phyloP scores from a whole-genome alignment of 2,113 vertebrate genomes.

The Hemiprocne comata region DNA sequence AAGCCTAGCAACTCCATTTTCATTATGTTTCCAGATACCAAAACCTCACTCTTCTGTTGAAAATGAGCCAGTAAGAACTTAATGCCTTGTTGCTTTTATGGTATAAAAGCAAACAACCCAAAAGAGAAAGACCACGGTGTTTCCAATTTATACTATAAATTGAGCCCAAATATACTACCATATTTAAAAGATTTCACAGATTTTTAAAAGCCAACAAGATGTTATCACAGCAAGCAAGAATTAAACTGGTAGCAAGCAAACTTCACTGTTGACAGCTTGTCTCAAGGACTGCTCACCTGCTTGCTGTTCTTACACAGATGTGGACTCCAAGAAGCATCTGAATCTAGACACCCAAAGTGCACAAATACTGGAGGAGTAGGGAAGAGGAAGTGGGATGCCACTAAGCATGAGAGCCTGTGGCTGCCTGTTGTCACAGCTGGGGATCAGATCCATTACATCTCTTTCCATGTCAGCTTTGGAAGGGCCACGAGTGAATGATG shows the following conservation, averaged over 20 bases:
- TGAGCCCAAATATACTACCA: background rate
- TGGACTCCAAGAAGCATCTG: background rate
- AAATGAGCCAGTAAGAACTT: background rate
- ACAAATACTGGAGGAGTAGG: background rate
- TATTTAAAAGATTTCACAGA: background rate
- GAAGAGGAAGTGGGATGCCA: background rate
- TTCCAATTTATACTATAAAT: background rate
- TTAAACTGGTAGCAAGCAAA: background rate
- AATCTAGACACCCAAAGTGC: background rate
- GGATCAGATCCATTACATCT: background rate
- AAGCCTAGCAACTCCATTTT: background rate
- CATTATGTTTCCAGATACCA: background rate
- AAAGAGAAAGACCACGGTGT: background rate
- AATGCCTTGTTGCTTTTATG: background rate
- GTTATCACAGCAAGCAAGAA: background rate
- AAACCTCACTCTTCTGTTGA: background rate
- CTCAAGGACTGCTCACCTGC: background rate
- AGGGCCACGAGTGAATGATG: accelerated
- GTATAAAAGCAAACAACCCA: background rate
- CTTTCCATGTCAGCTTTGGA: background rate
- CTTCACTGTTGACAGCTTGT: background rate
- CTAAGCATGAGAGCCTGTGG: accelerated
- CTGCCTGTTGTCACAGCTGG: background rate
- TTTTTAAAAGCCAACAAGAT: background rate
- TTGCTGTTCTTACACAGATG: background rate